Evolutionary conservation across 2,797 vertebrate species (phyloP).

Genomic region (Phrynocephalus vlangalii): DNA sequence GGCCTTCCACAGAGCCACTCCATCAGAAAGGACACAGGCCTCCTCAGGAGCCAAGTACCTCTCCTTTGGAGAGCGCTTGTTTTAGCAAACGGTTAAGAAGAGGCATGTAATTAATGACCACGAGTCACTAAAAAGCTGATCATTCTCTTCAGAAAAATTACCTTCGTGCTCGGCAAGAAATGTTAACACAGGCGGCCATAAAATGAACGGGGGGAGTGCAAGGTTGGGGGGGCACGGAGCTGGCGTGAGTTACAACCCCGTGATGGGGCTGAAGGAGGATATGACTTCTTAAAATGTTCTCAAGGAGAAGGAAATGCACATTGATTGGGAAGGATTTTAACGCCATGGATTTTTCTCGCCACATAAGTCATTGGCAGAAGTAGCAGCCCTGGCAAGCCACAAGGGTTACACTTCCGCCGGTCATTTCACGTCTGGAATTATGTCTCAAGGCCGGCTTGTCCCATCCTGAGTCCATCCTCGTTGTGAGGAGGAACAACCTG

Average conservation of each 20-base stretch:
- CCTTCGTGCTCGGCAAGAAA: slow-evolving; percentile 70
- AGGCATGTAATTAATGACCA: slow-evolving; percentile 71
- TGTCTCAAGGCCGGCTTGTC: neutral
- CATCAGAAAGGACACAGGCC: neutral
- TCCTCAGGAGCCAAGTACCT: slow-evolving; percentile 17
- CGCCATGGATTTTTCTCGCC: slow-evolving; percentile 59
- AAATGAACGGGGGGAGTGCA: slow-evolving; percentile 69
- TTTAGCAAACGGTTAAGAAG: slow-evolving; percentile 55
- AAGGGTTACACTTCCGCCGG: slow-evolving; percentile 27
- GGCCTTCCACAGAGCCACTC: too few relatives aligned
- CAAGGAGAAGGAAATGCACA: slow-evolving; percentile 51
- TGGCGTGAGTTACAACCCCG: slow-evolving; percentile 65
- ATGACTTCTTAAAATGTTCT: slow-evolving; percentile 59
- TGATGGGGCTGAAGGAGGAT: slow-evolving; percentile 10
- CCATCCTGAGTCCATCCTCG: neutral
- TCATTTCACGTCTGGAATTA: slow-evolving; percentile 23
- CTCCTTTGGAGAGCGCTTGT: slow-evolving; percentile 55
- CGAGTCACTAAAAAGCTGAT: slow-evolving; percentile 77
- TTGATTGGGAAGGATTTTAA: slow-evolving; percentile 49
- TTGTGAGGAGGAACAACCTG: neutral
- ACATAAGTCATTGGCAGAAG: slow-evolving; percentile 14
- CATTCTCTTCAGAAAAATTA: slow-evolving; percentile 74
- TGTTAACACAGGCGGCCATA: slow-evolving; percentile 72
- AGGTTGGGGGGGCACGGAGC: slow-evolving; percentile 61
- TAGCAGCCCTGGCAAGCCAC: slow-evolving; percentile 44